phyloP scores from a whole-genome alignment of 2,113 vertebrate genomes.

The Protobothrops mucrosquamatus region DNA sequence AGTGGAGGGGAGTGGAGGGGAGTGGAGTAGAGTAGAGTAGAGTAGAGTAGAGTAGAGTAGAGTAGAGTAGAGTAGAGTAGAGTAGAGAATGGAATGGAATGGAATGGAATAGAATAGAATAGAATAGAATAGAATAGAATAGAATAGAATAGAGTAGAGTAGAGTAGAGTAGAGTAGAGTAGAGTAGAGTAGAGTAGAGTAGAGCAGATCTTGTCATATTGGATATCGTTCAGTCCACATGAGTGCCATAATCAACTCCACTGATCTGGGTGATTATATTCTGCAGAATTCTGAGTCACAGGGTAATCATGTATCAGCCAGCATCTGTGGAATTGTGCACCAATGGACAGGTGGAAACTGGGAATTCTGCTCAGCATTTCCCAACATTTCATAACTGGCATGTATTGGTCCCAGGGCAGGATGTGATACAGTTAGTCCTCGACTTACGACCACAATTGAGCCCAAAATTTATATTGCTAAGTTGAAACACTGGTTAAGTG shows the following conservation, averaged over 20 bases:
- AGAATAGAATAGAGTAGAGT: no score
- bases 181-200: no score
- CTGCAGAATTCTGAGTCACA: background rate
- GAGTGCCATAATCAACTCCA: background rate
- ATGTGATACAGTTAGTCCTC: background rate
- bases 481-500: background rate
- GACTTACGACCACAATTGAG: background rate
- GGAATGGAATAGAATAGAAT: no score
- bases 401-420: background rate
- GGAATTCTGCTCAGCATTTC: background rate
- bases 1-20: no score
- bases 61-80: no score
- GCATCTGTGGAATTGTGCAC: background rate
- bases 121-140: no score
- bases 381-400: background rate
- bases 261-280: background rate
- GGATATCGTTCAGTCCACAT: background rate
- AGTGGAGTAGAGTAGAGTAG: no score
- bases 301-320: background rate
- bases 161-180: fast-evolving
- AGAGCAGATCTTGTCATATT: no score
- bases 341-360: background rate
- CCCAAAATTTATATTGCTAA: background rate
- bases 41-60: no score
- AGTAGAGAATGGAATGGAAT: no score